phyloP scores from a whole-genome alignment of 2,888 invertebrate species.

The Nemurella pictetii region DNA sequence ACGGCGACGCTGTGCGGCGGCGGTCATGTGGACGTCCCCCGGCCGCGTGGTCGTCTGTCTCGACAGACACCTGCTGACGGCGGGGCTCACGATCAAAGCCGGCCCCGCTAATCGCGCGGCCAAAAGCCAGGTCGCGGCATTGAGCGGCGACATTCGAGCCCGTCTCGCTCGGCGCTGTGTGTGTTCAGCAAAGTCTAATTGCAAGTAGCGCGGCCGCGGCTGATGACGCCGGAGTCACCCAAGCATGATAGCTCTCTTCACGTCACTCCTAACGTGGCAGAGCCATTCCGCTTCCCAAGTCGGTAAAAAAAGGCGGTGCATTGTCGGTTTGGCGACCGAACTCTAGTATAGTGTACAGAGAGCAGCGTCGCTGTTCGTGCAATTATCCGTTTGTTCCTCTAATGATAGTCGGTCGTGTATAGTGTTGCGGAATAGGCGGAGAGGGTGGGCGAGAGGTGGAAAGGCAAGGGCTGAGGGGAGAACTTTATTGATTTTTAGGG shows the following conservation, averaged over 20 bases:
- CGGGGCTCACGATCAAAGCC: not conserved
- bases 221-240: not conserved
- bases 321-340: conserved; percentile 31
- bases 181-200: not conserved
- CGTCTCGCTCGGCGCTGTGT: not conserved
- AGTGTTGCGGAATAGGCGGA: conserved; percentile 50
- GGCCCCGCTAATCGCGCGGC: not conserved
- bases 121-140: too few relatives aligned
- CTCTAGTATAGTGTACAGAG: conserved; percentile 37
- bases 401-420: conserved; percentile 43
- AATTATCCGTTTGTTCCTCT: conserved; percentile 43
- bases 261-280: not conserved
- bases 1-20: too few relatives aligned
- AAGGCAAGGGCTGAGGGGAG: conserved; percentile 57
- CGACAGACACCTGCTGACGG: not conserved
- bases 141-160: not conserved
- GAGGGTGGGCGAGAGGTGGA: conserved; percentile 52
- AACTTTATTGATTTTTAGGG: conserved; percentile 69
- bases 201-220: not conserved
- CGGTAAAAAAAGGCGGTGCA: conserved; percentile 40
- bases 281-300: conserved; percentile 19
- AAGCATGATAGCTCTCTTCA: not conserved
- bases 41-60: not conserved
- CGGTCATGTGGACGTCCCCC: not conserved
- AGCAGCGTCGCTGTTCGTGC: conserved; percentile 42